Base-by-base conservation (phyloP, 2,113 vertebrate genomes). In the Bufo bufo region DNA sequence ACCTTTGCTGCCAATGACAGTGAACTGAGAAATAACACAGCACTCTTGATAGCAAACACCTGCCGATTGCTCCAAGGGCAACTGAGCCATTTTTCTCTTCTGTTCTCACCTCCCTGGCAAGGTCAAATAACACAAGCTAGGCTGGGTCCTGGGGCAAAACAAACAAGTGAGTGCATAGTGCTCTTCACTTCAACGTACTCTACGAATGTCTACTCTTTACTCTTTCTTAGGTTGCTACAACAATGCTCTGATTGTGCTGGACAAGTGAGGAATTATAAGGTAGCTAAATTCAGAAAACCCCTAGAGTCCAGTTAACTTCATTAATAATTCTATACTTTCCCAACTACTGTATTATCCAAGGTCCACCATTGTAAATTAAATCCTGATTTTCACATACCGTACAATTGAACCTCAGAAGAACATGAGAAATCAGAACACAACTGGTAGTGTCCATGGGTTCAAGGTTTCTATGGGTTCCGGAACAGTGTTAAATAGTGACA, bases 1-100 rank as follows among this genome's bases (percentile, higher is more conserved):
- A 84, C 87, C 87, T 77, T 77, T 58, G 56, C 87, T 69, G 61
- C 23, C 87, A 89, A 52, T 84, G 80, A 77, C 65, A 81, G 52
- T 59, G 23, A 71, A 66, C 86, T 52, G 52, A 66, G 66, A 89
- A 84, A 49, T 54, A 84, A 69, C 85, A 87, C 77, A n/a, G 43
- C 4, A 58, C 77, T 19, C 33, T 54, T 58, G 85, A 87, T 58
- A 69, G 59, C 45, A 83, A 74, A 82, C 80, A 88, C 87, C 87
- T 88, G 87, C 80, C 82, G 17, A 58, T 3, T 43, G 33, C 56
- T 56, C 85, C 63, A 72, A 82, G 86, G 79, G 54, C 49, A 82
- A 75, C 61, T 14, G 11, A 50, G 86, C 12, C 65, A 82, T 82
- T 71, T 50, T 87, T 71, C 78, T 71, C 65, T 66, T 82, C 56